Evolutionary conservation across 2,113 vertebrate species (phyloP).

Genomic region (Hassar affinis): DNA sequence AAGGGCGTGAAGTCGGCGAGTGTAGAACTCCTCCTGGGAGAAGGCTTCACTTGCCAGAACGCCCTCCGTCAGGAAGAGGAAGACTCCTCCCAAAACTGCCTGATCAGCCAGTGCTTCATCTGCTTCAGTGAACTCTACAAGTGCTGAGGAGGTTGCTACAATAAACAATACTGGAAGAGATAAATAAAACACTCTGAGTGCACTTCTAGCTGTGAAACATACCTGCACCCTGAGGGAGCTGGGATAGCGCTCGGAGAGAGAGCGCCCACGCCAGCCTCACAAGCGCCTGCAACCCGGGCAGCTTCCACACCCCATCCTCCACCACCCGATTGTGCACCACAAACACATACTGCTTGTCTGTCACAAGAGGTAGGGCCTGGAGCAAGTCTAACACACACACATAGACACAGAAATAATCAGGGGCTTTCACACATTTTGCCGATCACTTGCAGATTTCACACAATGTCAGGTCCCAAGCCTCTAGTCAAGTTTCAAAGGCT

Average conservation of each 20-base stretch:
- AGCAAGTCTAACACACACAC: constrained; percentile 78
- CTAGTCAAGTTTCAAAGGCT: neutral
- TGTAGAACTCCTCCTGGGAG: constrained; percentile 90
- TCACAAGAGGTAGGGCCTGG: constrained; percentile 83
- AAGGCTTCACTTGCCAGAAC: constrained; percentile 87
- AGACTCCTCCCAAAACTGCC: constrained; percentile 85
- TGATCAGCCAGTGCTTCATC: constrained; percentile 91
- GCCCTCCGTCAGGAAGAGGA: constrained; percentile 91
- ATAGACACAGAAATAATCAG: neutral
- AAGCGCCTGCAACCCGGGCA: constrained; percentile 89
- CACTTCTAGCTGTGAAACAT: constrained; percentile 34
- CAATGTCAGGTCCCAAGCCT: neutral
- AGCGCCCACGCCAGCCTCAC: constrained; percentile 91
- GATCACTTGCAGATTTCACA: neutral
- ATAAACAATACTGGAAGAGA: no score
- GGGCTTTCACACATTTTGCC: neutral
- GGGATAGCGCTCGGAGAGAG: constrained; percentile 86
- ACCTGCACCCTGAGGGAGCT: constrained; percentile 91
- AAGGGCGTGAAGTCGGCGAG: constrained; percentile 88
- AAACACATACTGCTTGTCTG: constrained; percentile 90
- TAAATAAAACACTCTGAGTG: no score
- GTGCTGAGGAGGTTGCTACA: constrained; percentile 65
- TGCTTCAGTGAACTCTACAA: constrained; percentile 94
- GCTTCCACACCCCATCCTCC: constrained; percentile 86
- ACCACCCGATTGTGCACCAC: constrained; percentile 86